Conservation (phyloP, 2,888 invertebrate genomes). For the Xestia c-nigrum region DNA sequence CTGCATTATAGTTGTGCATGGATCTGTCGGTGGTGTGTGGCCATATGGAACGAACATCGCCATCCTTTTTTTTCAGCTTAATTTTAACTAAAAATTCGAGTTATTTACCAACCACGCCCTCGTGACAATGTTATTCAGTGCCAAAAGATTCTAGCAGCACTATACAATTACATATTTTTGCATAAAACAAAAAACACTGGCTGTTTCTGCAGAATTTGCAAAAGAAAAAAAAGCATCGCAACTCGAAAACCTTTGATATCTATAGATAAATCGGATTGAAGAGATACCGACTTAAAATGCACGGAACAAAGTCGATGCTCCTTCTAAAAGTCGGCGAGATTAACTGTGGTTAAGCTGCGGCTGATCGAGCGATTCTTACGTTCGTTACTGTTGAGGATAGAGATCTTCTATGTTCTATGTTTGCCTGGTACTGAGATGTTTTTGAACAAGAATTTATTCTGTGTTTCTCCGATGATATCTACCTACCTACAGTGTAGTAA, state of each 20-base stretch:
- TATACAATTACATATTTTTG: background rate
- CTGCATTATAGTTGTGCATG: background rate
- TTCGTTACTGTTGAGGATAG: conserved; percentile 40
- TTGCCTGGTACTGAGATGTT: conserved; percentile 28
- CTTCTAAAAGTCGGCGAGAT: conserved; percentile 49
- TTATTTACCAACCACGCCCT: background rate
- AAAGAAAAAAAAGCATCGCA: conserved; percentile 1
- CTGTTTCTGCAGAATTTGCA: background rate
- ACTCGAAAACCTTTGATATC: conserved; percentile 41
- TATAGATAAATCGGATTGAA: conserved; percentile 54
- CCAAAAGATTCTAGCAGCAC: background rate
- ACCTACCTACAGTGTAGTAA: background rate
- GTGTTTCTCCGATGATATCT: background rate
- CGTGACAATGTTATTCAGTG: background rate
- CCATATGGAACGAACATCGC: background rate
- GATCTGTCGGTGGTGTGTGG: background rate
- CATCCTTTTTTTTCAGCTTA: background rate
- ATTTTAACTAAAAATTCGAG: background rate
- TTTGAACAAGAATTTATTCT: background rate
- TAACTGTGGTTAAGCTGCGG: conserved; percentile 51
- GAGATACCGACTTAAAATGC: conserved; percentile 52
- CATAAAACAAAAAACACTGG: background rate
- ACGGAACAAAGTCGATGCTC: conserved; percentile 31
- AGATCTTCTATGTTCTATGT: conserved; percentile 27
- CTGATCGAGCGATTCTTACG: conserved; percentile 48